Conservation (phyloP, 2,888 invertebrate genomes). For the Caenorhabditis parvicauda region DNA sequence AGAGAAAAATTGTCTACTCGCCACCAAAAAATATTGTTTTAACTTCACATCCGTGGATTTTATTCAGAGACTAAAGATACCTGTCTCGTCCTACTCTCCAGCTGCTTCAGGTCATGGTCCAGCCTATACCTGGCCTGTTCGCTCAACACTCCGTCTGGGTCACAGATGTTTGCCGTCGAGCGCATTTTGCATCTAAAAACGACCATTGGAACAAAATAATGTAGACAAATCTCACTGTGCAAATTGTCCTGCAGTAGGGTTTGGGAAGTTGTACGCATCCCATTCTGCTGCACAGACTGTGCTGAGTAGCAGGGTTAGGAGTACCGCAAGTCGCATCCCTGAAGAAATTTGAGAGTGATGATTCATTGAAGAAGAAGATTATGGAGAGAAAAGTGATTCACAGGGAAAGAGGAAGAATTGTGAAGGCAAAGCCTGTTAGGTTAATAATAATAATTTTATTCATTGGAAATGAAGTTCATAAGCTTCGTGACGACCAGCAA, state of each 20-base stretch:
- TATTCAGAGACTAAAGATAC: too few relatives aligned
- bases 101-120: constrained; percentile 53
- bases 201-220: background rate
- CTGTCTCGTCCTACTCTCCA: constrained; percentile 51
- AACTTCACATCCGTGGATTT: too few relatives aligned
- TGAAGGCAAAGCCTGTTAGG: too few relatives aligned
- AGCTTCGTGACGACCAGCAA: too few relatives aligned
- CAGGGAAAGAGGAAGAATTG: too few relatives aligned
- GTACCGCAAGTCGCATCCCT: too few relatives aligned
- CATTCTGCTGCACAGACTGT: constrained; percentile 31
- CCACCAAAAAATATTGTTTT: background rate
- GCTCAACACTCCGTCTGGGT: constrained; percentile 55
- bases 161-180: constrained; percentile 51
- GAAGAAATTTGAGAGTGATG: too few relatives aligned
- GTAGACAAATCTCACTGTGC: constrained; percentile 9
- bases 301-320: background rate
- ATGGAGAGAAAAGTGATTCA: too few relatives aligned
- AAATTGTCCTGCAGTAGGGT: constrained; percentile 49
- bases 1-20: background rate
- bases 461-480: too few relatives aligned
- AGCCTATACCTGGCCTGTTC: constrained; percentile 51
- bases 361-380: too few relatives aligned
- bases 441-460: too few relatives aligned
- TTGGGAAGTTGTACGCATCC: constrained; percentile 53
- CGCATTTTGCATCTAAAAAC: constrained; percentile 36